Base-by-base conservation (phyloP, 2,888 invertebrate genomes). In the Oeneis ivallda region DNA sequence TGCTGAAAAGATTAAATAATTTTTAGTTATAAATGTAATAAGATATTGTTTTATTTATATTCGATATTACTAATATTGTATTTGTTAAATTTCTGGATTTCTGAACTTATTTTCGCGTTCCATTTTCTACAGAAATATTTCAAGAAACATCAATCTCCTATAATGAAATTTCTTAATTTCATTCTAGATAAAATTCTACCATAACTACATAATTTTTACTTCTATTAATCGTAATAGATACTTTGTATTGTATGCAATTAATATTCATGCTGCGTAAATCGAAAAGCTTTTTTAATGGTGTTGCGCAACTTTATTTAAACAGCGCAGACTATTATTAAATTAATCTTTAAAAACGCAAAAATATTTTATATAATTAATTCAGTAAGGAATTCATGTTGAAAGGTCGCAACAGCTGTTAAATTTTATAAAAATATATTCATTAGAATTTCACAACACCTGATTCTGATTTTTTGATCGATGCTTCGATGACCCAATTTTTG, bases 401-500 rank as follows among this genome's bases (percentile, higher is more conserved):
- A 26, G 26, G 2, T 45, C 8, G 8, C 7, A 15, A 15, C 45
- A 19, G 9, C 7, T 17, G 15, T 2, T 9, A 19, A 4, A 47
- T 17, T 15, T 10, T 6, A 45, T 26, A n/a, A 15, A n/a, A 39
- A 39, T 17, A 17, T 11, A 19, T 11, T 39, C 13, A 19, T 17
- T 39, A 39, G 10, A 41, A 37, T 39, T 56, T 19, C 1, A 19
- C 19, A 19, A 9, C 56, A 26, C 39, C 11, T 41, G 19, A 19
- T 70, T 74, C 65, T 74, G 75, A 80, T 26, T 26, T 26, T 26
- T 26, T 26, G 26, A 26, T 26, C 26, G 5, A 26, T 26, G 26
- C 26, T 26, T 82, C 78, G 64, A 74, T 86, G 85, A 85, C 85
- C 87, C 77, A 87, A 78, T 83, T 87, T 79, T 68, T 74, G 43